Evolutionary conservation across 2,113 vertebrate genomes (phyloP).

Genomic region (Amazona vittata): DNA sequence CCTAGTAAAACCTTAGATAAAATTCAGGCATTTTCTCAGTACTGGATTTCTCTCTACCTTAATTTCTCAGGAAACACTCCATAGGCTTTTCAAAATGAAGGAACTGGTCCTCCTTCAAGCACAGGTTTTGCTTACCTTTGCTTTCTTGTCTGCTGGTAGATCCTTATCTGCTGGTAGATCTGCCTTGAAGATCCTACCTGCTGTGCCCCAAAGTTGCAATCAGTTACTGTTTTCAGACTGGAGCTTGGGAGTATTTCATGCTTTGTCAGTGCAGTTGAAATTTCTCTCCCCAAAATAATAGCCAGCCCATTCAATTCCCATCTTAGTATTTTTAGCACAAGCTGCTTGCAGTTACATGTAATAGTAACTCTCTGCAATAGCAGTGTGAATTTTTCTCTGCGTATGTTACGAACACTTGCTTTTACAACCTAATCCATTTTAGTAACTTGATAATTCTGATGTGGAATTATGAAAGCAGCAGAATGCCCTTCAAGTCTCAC

Average conservation of each 20-base stretch:
- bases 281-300: background rate
- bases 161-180: background rate
- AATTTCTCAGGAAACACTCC: background rate
- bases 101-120: background rate
- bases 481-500: background rate
- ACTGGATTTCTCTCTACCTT: background rate
- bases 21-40: background rate
- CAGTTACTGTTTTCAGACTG: background rate
- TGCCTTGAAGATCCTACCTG: background rate
- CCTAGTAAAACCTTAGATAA: background rate
- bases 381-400: background rate
- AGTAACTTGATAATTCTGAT: background rate
- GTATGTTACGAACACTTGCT: background rate
- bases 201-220: background rate
- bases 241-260: background rate
- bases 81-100: background rate
- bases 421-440: background rate
- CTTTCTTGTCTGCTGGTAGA: background rate
- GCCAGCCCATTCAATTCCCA: background rate
- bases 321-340: constrained; percentile 13
- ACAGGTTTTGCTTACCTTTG: background rate
- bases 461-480: background rate
- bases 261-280: background rate
- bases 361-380: background rate
- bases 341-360: background rate